phyloP scores from a whole-genome alignment of 2,797 vertebrate genomes.

The Hippoglossus hippoglossus region DNA sequence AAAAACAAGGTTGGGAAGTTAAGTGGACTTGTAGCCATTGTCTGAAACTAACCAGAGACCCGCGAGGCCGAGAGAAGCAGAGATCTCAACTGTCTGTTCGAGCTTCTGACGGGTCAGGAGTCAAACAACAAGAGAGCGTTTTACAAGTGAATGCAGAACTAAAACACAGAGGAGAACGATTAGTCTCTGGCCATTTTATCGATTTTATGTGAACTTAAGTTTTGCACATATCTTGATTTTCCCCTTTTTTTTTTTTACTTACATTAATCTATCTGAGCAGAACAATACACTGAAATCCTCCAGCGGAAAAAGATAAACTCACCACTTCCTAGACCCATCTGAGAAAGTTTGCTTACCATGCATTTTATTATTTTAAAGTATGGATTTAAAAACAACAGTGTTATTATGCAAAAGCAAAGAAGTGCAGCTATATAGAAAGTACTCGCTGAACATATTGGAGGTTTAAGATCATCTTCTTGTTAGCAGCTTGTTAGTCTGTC shows the following conservation, averaged over 20 bases:
- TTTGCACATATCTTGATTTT: background rate
- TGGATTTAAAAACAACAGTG: no score
- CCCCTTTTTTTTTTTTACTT: conserved; percentile 1
- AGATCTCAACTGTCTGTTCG: conserved; percentile 33
- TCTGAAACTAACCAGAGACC: conserved; percentile 77
- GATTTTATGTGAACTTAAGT: background rate
- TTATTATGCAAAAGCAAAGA: background rate
- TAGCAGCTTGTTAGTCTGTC: conserved; percentile 20
- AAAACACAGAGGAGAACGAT: background rate
- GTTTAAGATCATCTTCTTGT: conserved; percentile 19
- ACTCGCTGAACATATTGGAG: conserved; percentile 10
- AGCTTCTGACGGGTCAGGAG: conserved; percentile 15
- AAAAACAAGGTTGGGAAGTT: conserved; percentile 80
- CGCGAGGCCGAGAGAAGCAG: conserved; percentile 41
- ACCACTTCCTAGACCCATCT: background rate
- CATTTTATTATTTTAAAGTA: no score
- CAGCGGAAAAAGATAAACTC: background rate
- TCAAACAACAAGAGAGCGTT: background rate
- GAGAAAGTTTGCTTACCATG: no score
- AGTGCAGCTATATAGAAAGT: background rate
- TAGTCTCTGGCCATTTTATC: background rate
- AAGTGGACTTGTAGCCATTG: conserved; percentile 62
- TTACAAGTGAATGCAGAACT: no score
- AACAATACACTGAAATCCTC: background rate
- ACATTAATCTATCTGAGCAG: background rate